Conservation (phyloP, 2,888 invertebrate species). For the Euplexia lucipara region DNA sequence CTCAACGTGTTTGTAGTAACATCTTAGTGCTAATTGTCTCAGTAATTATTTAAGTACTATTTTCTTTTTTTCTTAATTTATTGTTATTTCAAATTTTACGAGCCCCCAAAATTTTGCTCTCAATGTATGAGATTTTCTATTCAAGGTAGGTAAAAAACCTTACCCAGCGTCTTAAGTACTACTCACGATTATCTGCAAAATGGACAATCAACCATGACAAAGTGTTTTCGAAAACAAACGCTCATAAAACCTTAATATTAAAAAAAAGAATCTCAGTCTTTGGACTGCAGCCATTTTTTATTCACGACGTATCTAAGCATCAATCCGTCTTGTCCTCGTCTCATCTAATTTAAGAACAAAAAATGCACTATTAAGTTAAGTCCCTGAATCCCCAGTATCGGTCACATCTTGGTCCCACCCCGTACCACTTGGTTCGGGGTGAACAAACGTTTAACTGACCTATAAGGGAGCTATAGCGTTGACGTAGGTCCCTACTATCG, state of each 20-base stretch:
- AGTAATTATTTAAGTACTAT: too few relatives aligned
- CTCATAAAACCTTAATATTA: background rate
- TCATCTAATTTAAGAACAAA: conserved; percentile 73
- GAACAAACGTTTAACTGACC: conserved; percentile 86
- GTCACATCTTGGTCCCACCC: conserved; percentile 82
- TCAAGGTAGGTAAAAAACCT: too few relatives aligned
- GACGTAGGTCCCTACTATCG: conserved; percentile 74
- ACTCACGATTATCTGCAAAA: too few relatives aligned
- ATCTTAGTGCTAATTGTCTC: too few relatives aligned
- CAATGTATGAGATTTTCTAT: too few relatives aligned
- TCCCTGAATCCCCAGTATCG: conserved; percentile 75
- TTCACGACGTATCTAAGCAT: conserved; percentile 6
- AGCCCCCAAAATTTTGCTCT: too few relatives aligned
- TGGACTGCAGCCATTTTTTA: conserved; percentile 15
- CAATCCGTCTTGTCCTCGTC: conserved; percentile 57
- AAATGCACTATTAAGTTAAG: conserved; percentile 54
- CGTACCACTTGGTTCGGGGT: conserved; percentile 76
- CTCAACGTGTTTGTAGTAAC: too few relatives aligned
- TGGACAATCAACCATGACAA: too few relatives aligned
- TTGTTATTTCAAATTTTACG: too few relatives aligned
- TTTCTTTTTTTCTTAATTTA: too few relatives aligned
- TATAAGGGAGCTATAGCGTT: conserved; percentile 72
- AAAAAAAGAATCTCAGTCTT: background rate
- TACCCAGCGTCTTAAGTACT: too few relatives aligned
- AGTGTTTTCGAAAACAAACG: background rate